Evolutionary conservation across 2,113 vertebrate species (phyloP).

Genomic region (Camarhynchus parvulus): DNA sequence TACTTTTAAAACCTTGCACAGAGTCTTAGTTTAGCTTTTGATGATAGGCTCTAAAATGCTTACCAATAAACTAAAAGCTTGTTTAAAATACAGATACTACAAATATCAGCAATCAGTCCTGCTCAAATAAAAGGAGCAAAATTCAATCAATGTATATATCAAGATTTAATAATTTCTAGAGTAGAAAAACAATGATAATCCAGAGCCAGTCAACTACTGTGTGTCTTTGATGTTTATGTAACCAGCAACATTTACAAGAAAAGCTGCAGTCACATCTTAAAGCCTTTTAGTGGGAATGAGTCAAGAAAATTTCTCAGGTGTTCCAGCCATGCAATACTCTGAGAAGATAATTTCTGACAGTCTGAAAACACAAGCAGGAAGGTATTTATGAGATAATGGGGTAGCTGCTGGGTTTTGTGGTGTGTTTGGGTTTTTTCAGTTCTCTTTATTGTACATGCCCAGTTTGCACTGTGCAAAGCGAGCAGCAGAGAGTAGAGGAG

Average conservation of each 20-base stretch:
- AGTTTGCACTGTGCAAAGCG: neutral
- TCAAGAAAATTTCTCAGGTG: neutral
- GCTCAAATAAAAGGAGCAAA: neutral
- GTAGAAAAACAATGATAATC: neutral
- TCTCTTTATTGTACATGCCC: neutral
- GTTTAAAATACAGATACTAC: neutral
- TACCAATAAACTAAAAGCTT: neutral
- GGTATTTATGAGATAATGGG: neutral
- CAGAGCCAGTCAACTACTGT: fast-evolving
- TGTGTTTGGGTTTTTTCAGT: neutral
- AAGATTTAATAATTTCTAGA: neutral
- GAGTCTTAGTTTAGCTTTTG: neutral
- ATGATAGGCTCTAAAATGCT: neutral
- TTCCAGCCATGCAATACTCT: neutral
- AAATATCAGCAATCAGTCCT: neutral
- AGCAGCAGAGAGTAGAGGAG: neutral
- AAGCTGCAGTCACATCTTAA: neutral
- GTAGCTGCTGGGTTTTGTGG: neutral
- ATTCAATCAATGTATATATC: neutral
- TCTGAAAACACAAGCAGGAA: neutral
- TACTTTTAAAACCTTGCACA: neutral
- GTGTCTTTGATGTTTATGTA: neutral
- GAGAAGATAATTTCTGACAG: neutral
- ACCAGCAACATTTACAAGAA: neutral
- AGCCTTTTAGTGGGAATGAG: neutral